Conservation (phyloP, 2,888 invertebrate genomes). For the Oscheius sp. region DNA sequence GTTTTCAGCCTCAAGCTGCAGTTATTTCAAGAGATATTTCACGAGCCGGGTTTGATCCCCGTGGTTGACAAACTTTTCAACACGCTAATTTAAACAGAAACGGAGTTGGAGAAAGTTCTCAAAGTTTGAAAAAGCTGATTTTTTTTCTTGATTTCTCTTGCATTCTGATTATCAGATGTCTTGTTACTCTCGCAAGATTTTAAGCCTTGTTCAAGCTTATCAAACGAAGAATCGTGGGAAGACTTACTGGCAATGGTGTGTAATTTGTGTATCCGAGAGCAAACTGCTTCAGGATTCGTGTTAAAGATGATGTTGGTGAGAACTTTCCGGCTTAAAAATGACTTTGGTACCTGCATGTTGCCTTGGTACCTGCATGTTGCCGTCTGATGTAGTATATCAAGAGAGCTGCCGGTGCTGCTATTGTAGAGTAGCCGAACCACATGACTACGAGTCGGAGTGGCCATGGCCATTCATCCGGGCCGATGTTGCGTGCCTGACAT, state of each 20-base stretch:
- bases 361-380: slow-evolving; percentile 43
- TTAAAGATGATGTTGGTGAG: slow-evolving; percentile 13
- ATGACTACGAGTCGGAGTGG: slow-evolving; percentile 62
- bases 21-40: too few relatives aligned
- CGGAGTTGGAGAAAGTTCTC: too few relatives aligned
- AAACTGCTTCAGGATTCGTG: slow-evolving; percentile 49
- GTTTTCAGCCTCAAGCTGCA: too few relatives aligned
- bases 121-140: too few relatives aligned
- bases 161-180: too few relatives aligned
- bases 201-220: too few relatives aligned
- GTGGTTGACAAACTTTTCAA: too few relatives aligned
- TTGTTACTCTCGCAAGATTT: too few relatives aligned
- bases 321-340: slow-evolving; percentile 18
- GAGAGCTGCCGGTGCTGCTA: slow-evolving; percentile 60
- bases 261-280: slow-evolving; percentile 57
- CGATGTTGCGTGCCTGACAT: slow-evolving; percentile 45
- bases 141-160: too few relatives aligned
- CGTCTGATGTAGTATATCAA: slow-evolving; percentile 59
- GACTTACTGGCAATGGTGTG: slow-evolving; percentile 4
- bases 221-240: too few relatives aligned
- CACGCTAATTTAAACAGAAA: too few relatives aligned
- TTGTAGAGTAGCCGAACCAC: slow-evolving; percentile 66
- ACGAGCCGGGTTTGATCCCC: too few relatives aligned
- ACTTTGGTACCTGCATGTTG: neutral
- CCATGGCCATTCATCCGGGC: slow-evolving; percentile 63